Base-by-base conservation (phyloP, 2,113 vertebrate genomes). In the Sorex araneus region DNA sequence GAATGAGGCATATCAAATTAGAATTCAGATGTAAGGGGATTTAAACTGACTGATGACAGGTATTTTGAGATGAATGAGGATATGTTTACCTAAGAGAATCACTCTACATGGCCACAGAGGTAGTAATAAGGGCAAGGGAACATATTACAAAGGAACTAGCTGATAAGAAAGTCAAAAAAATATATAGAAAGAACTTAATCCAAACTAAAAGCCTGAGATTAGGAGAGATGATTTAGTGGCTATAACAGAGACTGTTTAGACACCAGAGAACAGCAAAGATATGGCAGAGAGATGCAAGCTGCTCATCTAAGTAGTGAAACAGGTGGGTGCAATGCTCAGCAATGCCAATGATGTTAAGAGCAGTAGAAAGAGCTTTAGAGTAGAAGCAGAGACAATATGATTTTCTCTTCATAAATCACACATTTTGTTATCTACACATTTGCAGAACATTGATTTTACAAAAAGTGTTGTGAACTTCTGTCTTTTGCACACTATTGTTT, bases 401-500 rank as follows among this genome's bases (percentile, higher is more conserved):
- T 78, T 95, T 84, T 75, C 9, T 83, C 0, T 28, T 3, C 70
- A 69, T 25, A 2, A 78, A 69, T 81, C 64, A 43, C 0, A 5
- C 7, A 3, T 30, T 32, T n/a, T 12, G 0, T 30, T 82, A 64
- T 5, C 28, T 88, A 60, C 21, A 80, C n/a, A 63, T 63, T 80
- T n/a, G 16, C 8, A 28, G 28, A 76, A 0, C 23, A 19, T 15
- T 63, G 28, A 12, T 40, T 47, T 77, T 45, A 32, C 54, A 3
- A 74, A 75, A 71, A 63, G 57, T 13, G 32, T 81, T 71, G 23
- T 64, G 78, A 11, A 36, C 92, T 87, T 84, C 76, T 95, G 47
- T 6, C 34, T 91, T 43, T 23, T 34, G 4, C 3, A 85, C 70
- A 2, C 80, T 70, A 87, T 63, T 50, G 10, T 73, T 71, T 89